A percentile compares a stretch with the other conserved stretches of the same genome.
Conservation (phyloP, 2,113 vertebrate species). For the Thamnaconus septentrionalis region DNA sequence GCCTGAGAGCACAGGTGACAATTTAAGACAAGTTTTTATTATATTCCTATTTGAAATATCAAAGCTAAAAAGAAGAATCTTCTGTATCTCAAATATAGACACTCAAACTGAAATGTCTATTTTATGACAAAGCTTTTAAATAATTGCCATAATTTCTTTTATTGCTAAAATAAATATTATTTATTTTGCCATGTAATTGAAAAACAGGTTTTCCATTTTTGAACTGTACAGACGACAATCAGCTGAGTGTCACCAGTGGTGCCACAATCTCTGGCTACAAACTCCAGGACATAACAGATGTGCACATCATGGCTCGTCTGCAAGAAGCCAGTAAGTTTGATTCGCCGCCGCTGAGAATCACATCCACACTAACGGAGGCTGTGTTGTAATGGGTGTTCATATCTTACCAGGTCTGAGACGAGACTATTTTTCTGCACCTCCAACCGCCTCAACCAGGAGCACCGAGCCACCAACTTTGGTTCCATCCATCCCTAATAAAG, state of each 20-base stretch:
- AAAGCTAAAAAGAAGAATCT: too few species aligned
- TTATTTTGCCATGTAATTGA: conserved; percentile 1
- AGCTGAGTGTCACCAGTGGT: conserved; percentile 63
- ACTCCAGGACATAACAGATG: conserved; percentile 81
- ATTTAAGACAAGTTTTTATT: neutral
- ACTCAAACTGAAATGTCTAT: too few species aligned
- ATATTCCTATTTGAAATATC: too few species aligned
- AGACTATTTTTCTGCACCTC: conserved; percentile 75
- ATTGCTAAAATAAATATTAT: neutral
- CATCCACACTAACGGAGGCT: neutral
- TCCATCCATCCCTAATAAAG: conserved; percentile 22
- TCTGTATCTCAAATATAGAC: too few species aligned
- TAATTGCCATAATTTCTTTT: neutral
- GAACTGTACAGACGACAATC: conserved; percentile 68
- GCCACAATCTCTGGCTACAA: conserved; percentile 77
- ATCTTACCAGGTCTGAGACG: conserved; percentile 77
- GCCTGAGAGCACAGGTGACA: conserved; percentile 78
- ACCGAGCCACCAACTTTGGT: conserved; percentile 66
- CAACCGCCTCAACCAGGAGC: conserved; percentile 57
- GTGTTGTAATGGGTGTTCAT: neutral
- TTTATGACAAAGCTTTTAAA: neutral
- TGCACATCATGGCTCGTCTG: conserved; percentile 81
- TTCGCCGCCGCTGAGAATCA: neutral
- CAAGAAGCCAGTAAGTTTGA: conserved; percentile 81
- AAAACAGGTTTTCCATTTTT: conserved; percentile 55